phyloP scores from a whole-genome alignment of 2,888 invertebrate genomes.

The Thera obeliscata region DNA sequence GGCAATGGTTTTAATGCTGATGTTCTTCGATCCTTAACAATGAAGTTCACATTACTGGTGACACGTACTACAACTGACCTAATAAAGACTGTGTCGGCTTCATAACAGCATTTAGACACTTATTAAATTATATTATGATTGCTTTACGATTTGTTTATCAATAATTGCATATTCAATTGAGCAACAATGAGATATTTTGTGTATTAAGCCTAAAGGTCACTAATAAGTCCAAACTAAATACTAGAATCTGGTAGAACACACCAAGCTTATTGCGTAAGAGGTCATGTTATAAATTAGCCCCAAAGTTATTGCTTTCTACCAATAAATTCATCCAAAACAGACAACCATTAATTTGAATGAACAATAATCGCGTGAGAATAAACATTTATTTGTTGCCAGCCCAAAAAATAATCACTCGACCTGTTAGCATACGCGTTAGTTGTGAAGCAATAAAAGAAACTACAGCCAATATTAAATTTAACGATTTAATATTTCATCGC shows the following conservation, averaged over 20 bases:
- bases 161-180: slow-evolving; percentile 44
- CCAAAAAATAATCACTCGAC: slow-evolving; percentile 72
- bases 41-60: slow-evolving; percentile 63
- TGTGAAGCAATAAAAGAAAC: slow-evolving; percentile 81
- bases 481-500: slow-evolving; percentile 80
- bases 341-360: slow-evolving; percentile 64
- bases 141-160: slow-evolving; percentile 58
- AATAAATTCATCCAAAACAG: slow-evolving; percentile 60
- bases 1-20: slow-evolving; percentile 15
- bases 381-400: slow-evolving; percentile 72
- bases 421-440: slow-evolving; percentile 74
- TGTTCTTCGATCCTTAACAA: slow-evolving; percentile 43
- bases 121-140: slow-evolving; percentile 59
- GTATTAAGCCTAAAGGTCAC: background rate
- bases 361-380: slow-evolving; percentile 79
- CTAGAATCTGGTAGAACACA: background rate
- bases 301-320: slow-evolving; percentile 56
- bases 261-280: background rate
- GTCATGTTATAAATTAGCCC: slow-evolving; percentile 21
- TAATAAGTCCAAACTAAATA: background rate
- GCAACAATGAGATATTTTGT: slow-evolving; percentile 25
- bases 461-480: slow-evolving; percentile 82
- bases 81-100: slow-evolving; percentile 60
- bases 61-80: slow-evolving; percentile 64
- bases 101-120: slow-evolving; percentile 66